Conservation (phyloP, 2,113 vertebrate species). For the Oryctolagus cuniculus region DNA sequence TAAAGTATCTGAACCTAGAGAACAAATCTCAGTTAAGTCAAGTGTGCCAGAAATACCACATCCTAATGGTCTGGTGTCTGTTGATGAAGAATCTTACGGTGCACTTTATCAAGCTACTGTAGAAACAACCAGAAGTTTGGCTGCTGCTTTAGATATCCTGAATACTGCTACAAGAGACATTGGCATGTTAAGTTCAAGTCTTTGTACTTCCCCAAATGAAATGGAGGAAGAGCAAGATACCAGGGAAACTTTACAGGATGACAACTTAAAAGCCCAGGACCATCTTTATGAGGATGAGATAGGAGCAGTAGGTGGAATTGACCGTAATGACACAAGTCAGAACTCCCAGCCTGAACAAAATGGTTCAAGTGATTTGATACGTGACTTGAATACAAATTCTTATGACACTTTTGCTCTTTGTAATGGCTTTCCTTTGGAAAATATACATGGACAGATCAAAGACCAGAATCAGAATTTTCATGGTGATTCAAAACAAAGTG, state of each 20-base stretch:
- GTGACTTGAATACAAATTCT: slow-evolving; percentile 83
- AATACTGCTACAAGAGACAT: slow-evolving; percentile 93
- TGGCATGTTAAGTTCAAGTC: slow-evolving; percentile 90
- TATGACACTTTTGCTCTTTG: slow-evolving; percentile 86
- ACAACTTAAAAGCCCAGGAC: slow-evolving; percentile 88
- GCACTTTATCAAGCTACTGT: slow-evolving; percentile 96
- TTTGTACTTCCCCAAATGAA: slow-evolving; percentile 86
- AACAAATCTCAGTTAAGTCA: slow-evolving; percentile 89
- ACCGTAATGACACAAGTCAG: slow-evolving; percentile 82
- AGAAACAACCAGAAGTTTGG: slow-evolving; percentile 96
- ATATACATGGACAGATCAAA: slow-evolving; percentile 75
- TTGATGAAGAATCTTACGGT: slow-evolving; percentile 93
- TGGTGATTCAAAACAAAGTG: slow-evolving; percentile 83
- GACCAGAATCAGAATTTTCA: slow-evolving; percentile 83
- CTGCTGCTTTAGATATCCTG: slow-evolving; percentile 95
- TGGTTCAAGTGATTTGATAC: slow-evolving; percentile 91
- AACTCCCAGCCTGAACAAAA: slow-evolving; percentile 88
- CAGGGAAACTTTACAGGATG: slow-evolving; percentile 85
- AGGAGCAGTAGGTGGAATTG: slow-evolving; percentile 94
- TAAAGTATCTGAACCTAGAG: slow-evolving; percentile 85
- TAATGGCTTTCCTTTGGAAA: slow-evolving; percentile 90
- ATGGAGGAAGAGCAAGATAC: slow-evolving; percentile 88
- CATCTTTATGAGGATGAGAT: slow-evolving; percentile 89
- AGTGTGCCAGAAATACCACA: slow-evolving; percentile 89
- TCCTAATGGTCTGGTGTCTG: slow-evolving; percentile 91